phyloP scores from a whole-genome alignment of 2,113 vertebrate species.

The Erpornis zantholeuca region DNA sequence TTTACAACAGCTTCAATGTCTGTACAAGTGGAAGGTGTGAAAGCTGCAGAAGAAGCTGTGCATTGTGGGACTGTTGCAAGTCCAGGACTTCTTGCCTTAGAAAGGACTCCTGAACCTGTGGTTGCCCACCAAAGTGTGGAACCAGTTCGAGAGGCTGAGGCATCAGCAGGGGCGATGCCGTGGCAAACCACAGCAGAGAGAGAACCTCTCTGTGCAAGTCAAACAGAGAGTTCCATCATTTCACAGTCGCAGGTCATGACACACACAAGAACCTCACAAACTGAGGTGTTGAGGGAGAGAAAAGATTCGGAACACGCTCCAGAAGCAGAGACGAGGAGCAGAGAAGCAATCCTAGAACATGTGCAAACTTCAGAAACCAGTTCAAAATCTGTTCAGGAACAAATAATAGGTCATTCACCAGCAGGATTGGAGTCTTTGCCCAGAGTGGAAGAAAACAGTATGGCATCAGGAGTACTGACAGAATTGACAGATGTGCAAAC shows the following conservation, averaged over 20 bases:
- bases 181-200: background rate
- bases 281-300: background rate
- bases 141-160: background rate
- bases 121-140: background rate
- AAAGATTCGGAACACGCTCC: background rate
- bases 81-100: background rate
- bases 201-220: background rate
- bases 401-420: background rate
- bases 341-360: background rate
- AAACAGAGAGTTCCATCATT: background rate
- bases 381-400: background rate
- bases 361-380: background rate
- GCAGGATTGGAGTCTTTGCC: background rate
- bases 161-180: background rate
- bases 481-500: background rate
- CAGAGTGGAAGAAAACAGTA: background rate
- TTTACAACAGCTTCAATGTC: background rate
- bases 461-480: background rate
- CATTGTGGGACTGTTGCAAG: background rate
- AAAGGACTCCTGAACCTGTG: background rate
- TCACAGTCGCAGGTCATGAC: background rate
- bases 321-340: background rate
- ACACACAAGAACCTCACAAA: background rate
- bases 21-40: background rate
- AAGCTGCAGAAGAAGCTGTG: background rate